Evolutionary conservation across 2,797 vertebrate species (phyloP).

Genomic region (Salarias fasciatus): DNA sequence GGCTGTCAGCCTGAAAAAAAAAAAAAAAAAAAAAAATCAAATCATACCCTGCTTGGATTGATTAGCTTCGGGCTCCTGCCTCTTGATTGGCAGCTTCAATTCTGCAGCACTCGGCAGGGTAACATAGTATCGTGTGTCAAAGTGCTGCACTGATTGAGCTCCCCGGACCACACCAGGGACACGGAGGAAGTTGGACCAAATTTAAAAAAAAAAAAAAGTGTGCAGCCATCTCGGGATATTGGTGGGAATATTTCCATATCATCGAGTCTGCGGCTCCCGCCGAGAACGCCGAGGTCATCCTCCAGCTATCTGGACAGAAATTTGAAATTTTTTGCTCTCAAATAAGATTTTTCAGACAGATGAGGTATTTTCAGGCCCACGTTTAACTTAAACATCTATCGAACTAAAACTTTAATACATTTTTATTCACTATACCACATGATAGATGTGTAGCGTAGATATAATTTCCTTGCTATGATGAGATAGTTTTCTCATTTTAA

Average conservation of each 20-base stretch:
- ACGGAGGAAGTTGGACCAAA: conserved; percentile 28
- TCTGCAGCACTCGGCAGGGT: conserved; percentile 67
- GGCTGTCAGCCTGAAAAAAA: conserved; percentile 49
- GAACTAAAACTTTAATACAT: no score
- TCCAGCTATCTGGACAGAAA: no score
- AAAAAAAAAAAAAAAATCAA: conserved; percentile 53
- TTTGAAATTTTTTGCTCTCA: no score
- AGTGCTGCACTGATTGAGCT: conserved; percentile 61
- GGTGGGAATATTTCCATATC: conserved; percentile 35
- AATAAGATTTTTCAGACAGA: no score
- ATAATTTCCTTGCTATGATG: no score
- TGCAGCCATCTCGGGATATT: conserved; percentile 11
- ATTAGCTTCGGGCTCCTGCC: conserved; percentile 69
- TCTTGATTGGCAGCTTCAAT: conserved; percentile 77
- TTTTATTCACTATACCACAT: no score
- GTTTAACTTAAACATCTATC: no score
- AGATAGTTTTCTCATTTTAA: no score
- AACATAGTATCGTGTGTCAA: conserved; percentile 61
- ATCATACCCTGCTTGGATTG: conserved; percentile 71
- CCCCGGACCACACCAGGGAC: conserved; percentile 35
- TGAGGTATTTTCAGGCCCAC: no score
- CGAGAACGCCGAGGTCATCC: conserved; percentile 18
- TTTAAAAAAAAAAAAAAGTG: conserved; percentile 48
- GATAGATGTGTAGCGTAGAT: no score
- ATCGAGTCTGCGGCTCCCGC: conserved; percentile 6